Conservation (phyloP, 35 echinoderm and acorn worm genomes). For the Eucidaris tribuloides region DNA sequence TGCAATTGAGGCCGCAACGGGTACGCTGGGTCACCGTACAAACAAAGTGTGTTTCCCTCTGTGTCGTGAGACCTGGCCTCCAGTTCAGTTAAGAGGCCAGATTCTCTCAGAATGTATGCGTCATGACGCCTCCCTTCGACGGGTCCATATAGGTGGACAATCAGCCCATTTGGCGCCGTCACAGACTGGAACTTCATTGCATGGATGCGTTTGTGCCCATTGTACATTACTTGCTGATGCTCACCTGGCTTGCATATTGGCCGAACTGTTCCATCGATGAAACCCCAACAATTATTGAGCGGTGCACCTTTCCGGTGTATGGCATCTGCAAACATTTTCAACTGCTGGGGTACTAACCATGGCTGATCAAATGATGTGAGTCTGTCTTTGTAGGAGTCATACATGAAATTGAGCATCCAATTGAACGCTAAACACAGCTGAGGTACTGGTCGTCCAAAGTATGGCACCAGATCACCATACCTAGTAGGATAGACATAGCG, state of each 20-base stretch:
- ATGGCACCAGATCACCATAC: slow-evolving; percentile 20
- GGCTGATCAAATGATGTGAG: too few relatives aligned
- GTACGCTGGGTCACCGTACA: slow-evolving; percentile 36
- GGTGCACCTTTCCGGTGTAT: too few relatives aligned
- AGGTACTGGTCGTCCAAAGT: too few relatives aligned
- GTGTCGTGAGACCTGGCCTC: background rate
- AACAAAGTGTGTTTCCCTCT: background rate
- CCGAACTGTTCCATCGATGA: too few relatives aligned
- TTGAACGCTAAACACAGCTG: too few relatives aligned
- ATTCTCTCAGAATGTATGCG: background rate
- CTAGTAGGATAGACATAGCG: slow-evolving; percentile 28
- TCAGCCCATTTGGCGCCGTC: background rate
- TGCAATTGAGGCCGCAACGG: slow-evolving; percentile 21
- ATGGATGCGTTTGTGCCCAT: slow-evolving; percentile 3
- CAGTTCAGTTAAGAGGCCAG: background rate
- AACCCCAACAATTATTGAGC: too few relatives aligned
- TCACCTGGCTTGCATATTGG: too few relatives aligned
- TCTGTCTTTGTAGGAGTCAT: too few relatives aligned
- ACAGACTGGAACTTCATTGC: slow-evolving; percentile 10
- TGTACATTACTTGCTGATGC: too few relatives aligned
- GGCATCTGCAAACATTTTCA: too few relatives aligned
- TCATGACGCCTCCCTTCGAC: slow-evolving; percentile 15
- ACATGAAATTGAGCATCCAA: too few relatives aligned
- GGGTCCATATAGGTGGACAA: background rate
- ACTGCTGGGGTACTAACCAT: too few relatives aligned